Conservation (phyloP, 2,888 invertebrate species). For the Drosophila tripunctata region DNA sequence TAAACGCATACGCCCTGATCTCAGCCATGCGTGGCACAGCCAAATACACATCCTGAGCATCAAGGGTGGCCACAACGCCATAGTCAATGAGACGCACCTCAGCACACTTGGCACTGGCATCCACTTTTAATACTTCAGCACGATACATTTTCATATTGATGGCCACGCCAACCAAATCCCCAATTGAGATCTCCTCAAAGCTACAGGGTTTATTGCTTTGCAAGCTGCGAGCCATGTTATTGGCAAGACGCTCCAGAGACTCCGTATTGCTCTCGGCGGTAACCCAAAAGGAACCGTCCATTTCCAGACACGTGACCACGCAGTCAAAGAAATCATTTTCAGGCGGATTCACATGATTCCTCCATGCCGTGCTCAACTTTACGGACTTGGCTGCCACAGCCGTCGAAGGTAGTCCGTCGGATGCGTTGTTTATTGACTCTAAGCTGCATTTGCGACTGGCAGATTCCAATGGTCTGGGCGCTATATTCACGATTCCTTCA, state of each 20-base stretch:
- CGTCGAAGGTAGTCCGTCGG: background rate
- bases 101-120: background rate
- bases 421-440: background rate
- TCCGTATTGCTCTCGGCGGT: conserved; percentile 9
- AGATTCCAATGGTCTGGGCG: background rate
- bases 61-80: conserved; percentile 9
- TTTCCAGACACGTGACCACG: conserved; percentile 31
- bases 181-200: conserved; percentile 14
- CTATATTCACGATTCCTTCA: background rate
- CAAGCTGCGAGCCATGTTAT: conserved; percentile 9
- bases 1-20: conserved; percentile 35
- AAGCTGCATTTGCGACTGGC: background rate
- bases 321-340: conserved; percentile 36
- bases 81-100: conserved; percentile 48
- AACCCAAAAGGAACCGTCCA: conserved; percentile 49
- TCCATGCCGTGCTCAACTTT: conserved; percentile 37
- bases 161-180: conserved; percentile 31
- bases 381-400: background rate
- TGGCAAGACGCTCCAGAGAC: conserved; percentile 15
- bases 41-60: conserved; percentile 21
- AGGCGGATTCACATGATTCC: conserved; percentile 12
- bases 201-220: background rate
- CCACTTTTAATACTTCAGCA: conserved; percentile 25
- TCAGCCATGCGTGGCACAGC: conserved; percentile 29
- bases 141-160: conserved; percentile 25